Evolutionary conservation across 2,113 vertebrate genomes (phyloP).

Genomic region (Leucopsar rothschildi): DNA sequence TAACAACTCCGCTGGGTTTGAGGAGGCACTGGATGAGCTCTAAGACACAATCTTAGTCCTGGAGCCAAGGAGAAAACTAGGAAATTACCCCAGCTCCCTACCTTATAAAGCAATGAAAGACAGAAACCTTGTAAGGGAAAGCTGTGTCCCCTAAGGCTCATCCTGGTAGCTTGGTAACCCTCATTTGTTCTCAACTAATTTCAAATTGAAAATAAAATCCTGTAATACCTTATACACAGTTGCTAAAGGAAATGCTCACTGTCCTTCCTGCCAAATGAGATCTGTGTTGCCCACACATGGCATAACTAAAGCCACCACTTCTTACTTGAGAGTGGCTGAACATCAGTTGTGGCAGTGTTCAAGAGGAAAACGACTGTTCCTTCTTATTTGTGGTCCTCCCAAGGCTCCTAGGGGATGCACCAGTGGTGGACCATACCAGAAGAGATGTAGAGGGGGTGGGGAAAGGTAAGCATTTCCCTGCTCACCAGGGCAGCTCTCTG

Average conservation of each 20-base stretch:
- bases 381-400: not conserved
- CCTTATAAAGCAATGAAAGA: not conserved
- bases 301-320: not conserved
- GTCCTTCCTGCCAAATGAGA: not conserved
- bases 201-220: not conserved
- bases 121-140: not conserved
- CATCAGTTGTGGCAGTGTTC: accelerated
- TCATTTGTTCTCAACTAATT: not conserved
- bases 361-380: not conserved
- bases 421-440: accelerated
- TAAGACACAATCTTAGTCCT: not conserved
- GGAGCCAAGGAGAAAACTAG: not conserved
- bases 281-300: not conserved
- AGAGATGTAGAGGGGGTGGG: not conserved
- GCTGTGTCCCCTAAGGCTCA: not conserved
- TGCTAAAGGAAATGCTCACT: not conserved
- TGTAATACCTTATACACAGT: not conserved
- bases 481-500: not conserved
- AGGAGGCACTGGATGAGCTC: not conserved
- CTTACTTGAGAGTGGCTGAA: not conserved
- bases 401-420: not conserved
- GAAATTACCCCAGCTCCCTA: not conserved
- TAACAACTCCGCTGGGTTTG: not conserved
- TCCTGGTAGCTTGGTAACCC: not conserved
- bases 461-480: not conserved